Conservation (phyloP, 2,797 vertebrate genomes). For the Numenius phaeopus region DNA sequence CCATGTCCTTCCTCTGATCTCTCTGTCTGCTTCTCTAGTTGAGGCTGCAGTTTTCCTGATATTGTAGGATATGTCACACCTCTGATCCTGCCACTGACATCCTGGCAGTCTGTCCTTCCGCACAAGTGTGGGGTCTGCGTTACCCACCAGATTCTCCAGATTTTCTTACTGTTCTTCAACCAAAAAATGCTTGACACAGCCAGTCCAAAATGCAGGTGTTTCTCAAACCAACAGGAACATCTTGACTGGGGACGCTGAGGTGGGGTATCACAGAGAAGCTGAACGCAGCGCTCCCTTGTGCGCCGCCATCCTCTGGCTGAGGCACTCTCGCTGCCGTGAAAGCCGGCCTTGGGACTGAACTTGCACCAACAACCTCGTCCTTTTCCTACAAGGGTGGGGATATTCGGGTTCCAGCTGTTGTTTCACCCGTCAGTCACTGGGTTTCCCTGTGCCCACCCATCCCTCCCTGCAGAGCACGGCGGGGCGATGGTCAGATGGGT, state of each 20-base stretch:
- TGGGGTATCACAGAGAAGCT: not conserved
- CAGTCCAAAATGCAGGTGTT: not conserved
- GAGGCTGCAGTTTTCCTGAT: not conserved
- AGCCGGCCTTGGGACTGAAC: not conserved
- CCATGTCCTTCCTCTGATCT: not conserved
- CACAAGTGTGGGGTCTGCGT: not conserved
- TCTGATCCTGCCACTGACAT: not conserved
- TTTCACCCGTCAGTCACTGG: not conserved
- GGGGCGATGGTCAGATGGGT: not conserved
- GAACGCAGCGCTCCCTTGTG: not conserved
- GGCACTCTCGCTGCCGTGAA: not conserved
- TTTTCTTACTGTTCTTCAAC: not conserved
- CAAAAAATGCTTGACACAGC: not conserved
- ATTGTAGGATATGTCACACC: not conserved
- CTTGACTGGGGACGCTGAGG: not conserved
- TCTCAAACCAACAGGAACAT: not conserved
- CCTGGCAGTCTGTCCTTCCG: not conserved
- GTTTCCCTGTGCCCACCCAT: not conserved
- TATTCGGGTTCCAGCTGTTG: not conserved
- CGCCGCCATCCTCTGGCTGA: not conserved
- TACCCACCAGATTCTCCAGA: not conserved
- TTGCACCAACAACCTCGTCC: not conserved
- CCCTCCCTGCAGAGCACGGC: accelerated
- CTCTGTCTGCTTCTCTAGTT: not conserved
- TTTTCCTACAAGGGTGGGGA: not conserved